A percentile compares a stretch with the other conserved stretches of the same genome.
Evolutionary conservation across 2,113 vertebrate species (phyloP).

Genomic region (Orthonyx spaldingii): DNA sequence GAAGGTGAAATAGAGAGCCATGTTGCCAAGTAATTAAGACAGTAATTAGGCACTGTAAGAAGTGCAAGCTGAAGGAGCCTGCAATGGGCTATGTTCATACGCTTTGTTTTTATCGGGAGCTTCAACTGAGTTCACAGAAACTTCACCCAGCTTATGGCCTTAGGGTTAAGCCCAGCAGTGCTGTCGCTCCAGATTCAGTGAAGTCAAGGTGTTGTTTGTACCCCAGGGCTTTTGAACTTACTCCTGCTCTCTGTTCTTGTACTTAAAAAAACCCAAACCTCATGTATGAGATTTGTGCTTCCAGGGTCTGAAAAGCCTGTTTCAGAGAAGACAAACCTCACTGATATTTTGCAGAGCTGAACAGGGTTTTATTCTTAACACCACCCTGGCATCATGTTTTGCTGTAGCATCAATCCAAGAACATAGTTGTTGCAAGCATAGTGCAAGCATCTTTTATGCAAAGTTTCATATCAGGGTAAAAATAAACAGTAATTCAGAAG

Average conservation of each 20-base stretch:
- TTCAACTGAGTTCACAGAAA: background rate
- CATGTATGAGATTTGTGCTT: background rate
- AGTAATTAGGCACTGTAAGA: background rate
- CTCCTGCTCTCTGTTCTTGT: background rate
- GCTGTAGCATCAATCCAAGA: background rate
- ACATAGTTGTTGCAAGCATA: background rate
- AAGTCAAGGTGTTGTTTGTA: background rate
- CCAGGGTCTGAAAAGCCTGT: background rate
- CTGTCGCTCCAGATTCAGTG: background rate
- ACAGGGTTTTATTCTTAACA: background rate
- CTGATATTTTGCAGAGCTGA: background rate
- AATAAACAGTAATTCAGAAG: constrained; percentile 9
- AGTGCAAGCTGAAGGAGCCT: background rate
- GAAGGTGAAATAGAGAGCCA: background rate
- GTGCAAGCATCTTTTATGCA: background rate
- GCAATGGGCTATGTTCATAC: background rate
- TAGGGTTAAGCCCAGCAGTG: background rate
- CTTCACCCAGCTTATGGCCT: background rate
- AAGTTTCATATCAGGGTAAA: background rate
- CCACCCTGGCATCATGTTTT: background rate
- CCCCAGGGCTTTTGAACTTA: background rate
- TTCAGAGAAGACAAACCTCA: background rate
- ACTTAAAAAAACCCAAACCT: background rate
- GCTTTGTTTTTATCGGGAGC: background rate
- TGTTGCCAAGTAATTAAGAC: background rate